Percentiles rank a stretch among this genome's conserved stretches.
phyloP scores from a whole-genome alignment of 1,140 invertebrate genomes.

The Drosophila murphyi region DNA sequence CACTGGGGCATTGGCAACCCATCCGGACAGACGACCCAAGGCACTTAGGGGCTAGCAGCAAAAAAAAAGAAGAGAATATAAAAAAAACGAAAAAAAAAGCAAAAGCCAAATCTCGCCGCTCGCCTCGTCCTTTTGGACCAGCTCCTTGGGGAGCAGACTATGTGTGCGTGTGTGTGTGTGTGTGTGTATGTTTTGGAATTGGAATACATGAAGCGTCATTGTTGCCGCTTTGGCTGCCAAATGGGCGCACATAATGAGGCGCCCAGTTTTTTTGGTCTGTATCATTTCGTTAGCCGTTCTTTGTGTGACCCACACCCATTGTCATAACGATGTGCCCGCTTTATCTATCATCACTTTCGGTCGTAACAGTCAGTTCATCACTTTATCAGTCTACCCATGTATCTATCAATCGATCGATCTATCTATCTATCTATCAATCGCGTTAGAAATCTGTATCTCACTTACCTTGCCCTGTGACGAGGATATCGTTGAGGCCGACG shows the following conservation, averaged over 20 bases:
- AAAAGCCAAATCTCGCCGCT: constrained; percentile 27
- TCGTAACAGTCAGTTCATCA: neutral
- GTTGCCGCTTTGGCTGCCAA: constrained; percentile 29
- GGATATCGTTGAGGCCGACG: constrained; percentile 82
- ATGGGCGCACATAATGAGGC: constrained; percentile 46
- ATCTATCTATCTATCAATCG: neutral
- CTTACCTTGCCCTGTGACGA: constrained; percentile 82
- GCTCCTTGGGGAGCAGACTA: constrained; percentile 28
- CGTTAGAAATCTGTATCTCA: neutral
- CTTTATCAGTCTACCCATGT: neutral
- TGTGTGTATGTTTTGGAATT: constrained; percentile 14
- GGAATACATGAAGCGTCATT: constrained; percentile 16
- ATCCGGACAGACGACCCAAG: constrained; percentile 6
- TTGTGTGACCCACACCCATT: constrained; percentile 7
- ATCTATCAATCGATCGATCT: neutral
- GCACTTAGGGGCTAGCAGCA: constrained; percentile 29
- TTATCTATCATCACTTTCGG: neutral
- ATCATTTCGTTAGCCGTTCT: neutral
- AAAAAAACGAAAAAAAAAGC: neutral
- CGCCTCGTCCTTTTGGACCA: constrained; percentile 1
- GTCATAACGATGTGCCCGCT: constrained; percentile 26
- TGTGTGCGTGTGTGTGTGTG: neutral
- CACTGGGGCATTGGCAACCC: neutral
- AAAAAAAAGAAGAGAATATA: constrained; percentile 3
- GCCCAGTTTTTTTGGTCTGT: constrained; percentile 8